Base-by-base conservation (phyloP, 2,797 vertebrate genomes). In the Sebastes variabilis region DNA sequence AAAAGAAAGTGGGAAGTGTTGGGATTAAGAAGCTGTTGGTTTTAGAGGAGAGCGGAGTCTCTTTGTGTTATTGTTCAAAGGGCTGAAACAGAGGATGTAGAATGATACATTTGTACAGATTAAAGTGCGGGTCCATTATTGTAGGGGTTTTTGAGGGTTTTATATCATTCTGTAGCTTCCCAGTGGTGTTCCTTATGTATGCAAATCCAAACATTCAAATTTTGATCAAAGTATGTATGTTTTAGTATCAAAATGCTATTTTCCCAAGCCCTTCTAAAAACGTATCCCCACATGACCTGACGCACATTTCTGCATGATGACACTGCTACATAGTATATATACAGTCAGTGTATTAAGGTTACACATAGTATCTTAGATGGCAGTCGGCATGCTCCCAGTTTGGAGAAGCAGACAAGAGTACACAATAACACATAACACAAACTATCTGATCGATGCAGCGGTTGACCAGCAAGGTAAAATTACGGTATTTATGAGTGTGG, bases 21-120 rank as follows among this genome's bases (percentile, higher is more conserved):
- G 20, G 20, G 30, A 61, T 74, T 69, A 59, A 81, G 71, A 32
- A 29, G n/a, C 11, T 27, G 20, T 13, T 68, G 38, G 54, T 62
- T 69, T 72, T 24, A n/a, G 34, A 74, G n/a, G 80, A 52, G 80
- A 52, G 66, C 16, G 5, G 0, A 46, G 42, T n/a, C n/a, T 66
- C 4, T 22, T 54, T 66, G 29, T 66, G 6, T 29, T 32, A 2
- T 49, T 32, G n/a, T 75, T 69, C 5, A 72, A 54, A 46, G 16
- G 16, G 34, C 16, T 42, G 18, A 65, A 46, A 69, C 52, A 34
- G 49, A 25, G 30, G 49, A 27, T 59, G 38, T 25, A 11, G 8
- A 70, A 36, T 24, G 14, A 69, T 18, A 12, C 4, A 71, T 38
- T 29, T 22, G 18, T 34, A 52, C 5, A 52, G 46, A 52, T 52